Evolutionary conservation across 2,113 vertebrate species (phyloP), one percentile per base, ranked within the genome.

Genomic region (Thymallus thymallus): DNA sequence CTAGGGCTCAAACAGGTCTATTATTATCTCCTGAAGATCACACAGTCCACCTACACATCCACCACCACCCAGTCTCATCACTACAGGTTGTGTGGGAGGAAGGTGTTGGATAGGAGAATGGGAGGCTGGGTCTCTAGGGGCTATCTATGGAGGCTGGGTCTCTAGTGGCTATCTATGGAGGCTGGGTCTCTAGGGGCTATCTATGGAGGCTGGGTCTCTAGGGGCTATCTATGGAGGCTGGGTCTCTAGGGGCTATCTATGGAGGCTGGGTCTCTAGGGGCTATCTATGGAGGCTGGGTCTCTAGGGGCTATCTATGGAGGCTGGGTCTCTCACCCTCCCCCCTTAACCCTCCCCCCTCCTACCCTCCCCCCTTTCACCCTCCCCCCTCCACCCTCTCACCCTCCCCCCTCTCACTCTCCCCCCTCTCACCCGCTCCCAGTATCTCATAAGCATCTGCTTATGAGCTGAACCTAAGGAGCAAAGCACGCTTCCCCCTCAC

Each of bases 21-120:
- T 90, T 92, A 91, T 90, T 91, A 89, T 88, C 88, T 90, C 85
- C 88, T 90, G 87, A 87, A 88, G 83, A 76, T 84, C 82, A 75
- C 84, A 74, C 84, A 89, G 86, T 87, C 86, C 86, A 88, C 86
- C 84, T 88, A 85, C 76, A 10, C 35, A 41, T 83, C 82, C 86
- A 84, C 81, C 82, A 83, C 72, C 79, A 18, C 67, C 72, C 80
- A 86, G 85, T 80, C 82, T 83, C 71, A 79, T 84, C 69, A 78
- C 78, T 87, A 90, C 76, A 85, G 86, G 85, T 84, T 77, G n/a
- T 51, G 45, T 73, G 16, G 22, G 71, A 20, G 71, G 30, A 14
- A 72, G 35, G 10, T 82, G 78, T 80, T 75, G 78, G 82, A 86
- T 82, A 81, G 6, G 32, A 80, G 70, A 73, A 35, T 20, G 74